Percentiles rank a stretch among this genome's conserved stretches.
Evolutionary conservation across 2,888 invertebrate genomes (phyloP).

Genomic region (Cephus sareptanus): DNA sequence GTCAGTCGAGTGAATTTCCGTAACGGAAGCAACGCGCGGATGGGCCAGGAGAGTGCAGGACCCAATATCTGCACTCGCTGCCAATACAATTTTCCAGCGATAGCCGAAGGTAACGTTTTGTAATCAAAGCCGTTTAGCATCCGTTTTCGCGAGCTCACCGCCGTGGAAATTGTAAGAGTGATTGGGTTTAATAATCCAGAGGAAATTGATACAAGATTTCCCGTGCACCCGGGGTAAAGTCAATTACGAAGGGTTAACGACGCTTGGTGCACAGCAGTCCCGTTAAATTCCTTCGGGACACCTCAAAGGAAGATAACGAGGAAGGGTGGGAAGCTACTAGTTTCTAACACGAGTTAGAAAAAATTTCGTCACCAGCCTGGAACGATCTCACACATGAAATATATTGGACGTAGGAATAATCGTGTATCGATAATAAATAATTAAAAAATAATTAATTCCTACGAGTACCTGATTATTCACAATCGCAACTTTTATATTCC

Average conservation of each 20-base stretch:
- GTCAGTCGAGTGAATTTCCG: not conserved
- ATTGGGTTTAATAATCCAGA: not conserved
- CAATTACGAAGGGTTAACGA: not conserved
- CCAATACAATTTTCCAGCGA: not conserved
- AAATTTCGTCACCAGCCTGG: not conserved
- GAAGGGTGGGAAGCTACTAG: not conserved
- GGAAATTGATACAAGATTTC: not conserved
- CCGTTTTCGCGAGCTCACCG: not conserved
- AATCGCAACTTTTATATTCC: not conserved
- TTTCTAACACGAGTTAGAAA: not conserved
- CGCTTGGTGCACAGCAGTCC: not conserved
- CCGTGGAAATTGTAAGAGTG: not conserved
- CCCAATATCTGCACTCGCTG: not conserved
- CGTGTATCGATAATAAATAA: not conserved
- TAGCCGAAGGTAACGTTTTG: not conserved
- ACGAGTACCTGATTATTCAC: fast-evolving
- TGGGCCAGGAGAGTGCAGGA: not conserved
- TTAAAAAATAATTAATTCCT: not conserved
- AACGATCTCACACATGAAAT: not conserved
- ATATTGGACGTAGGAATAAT: not conserved
- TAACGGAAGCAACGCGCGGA: not conserved
- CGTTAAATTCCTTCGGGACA: not conserved
- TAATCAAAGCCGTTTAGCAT: not conserved
- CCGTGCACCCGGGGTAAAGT: not conserved
- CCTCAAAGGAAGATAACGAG: not conserved